Percentiles rank a stretch among this genome's conserved stretches.
These are phyloP conservation scores for Drosophila oshimai DNA, from an alignment of 1,140 invertebrate species.

Conservation along the genomic window DNA sequence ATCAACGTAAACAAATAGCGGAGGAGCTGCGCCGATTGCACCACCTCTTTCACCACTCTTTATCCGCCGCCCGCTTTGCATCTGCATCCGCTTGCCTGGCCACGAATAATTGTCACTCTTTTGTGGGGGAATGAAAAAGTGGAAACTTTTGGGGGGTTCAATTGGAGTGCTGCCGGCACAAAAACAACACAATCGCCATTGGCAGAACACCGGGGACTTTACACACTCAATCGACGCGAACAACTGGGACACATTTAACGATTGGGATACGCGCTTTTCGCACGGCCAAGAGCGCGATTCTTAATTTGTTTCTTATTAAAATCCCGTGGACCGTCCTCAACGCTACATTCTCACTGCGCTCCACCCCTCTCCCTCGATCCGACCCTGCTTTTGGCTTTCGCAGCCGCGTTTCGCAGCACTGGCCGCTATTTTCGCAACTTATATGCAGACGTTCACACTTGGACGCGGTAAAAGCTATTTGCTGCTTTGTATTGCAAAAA, in stretches of 20 bases:
- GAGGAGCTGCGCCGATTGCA: not conserved
- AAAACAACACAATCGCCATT: constrained; percentile 46
- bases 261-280: constrained; percentile 12
- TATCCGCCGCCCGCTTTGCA: constrained; percentile 8
- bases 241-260: constrained; percentile 26
- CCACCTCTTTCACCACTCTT: not conserved
- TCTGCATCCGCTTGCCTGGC: constrained; percentile 17
- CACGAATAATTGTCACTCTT: constrained; percentile 53
- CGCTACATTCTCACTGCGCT: constrained; percentile 70
- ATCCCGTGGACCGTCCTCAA: constrained; percentile 63
- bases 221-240: not conserved
- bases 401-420: constrained; percentile 51
- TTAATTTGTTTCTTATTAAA: constrained; percentile 65
- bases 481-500: not conserved
- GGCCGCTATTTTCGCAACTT: constrained; percentile 37
- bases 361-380: constrained; percentile 26
- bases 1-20: constrained; percentile 24
- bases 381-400: constrained; percentile 44
- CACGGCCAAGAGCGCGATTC: constrained; percentile 39
- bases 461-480: not conserved
- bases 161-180: constrained; percentile 56
- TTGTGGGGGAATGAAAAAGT: constrained; percentile 39
- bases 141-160: constrained; percentile 32
- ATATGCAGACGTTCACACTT: constrained; percentile 21
- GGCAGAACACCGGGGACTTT: constrained; percentile 4